These are phyloP conservation scores for Cheilosia variabilis DNA, from an alignment of 2,888 invertebrate genomes.

Conservation along the genomic window DNA sequence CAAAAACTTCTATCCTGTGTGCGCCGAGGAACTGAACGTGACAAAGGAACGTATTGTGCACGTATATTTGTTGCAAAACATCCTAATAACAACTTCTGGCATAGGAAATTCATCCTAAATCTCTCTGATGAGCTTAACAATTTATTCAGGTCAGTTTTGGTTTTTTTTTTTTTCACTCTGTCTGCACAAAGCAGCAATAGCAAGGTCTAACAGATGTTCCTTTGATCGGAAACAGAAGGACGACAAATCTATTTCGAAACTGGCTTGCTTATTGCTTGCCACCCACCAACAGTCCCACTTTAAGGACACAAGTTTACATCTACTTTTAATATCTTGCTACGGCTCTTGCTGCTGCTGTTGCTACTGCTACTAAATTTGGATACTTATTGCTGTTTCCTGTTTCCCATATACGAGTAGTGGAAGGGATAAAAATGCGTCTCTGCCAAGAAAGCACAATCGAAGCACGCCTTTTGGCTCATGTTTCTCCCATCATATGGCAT, in stretches of 20 bases:
- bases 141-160: slow-evolving; percentile 61
- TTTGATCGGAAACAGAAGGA: slow-evolving; percentile 68
- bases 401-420: neutral
- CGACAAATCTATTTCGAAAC: slow-evolving; percentile 73
- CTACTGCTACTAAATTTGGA: slow-evolving; percentile 66
- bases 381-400: slow-evolving; percentile 63
- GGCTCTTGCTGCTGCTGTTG: slow-evolving; percentile 43
- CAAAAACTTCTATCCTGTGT: slow-evolving; percentile 50
- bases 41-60: slow-evolving; percentile 69
- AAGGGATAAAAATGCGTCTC: slow-evolving; percentile 65
- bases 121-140: slow-evolving; percentile 74
- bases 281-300: slow-evolving; percentile 11
- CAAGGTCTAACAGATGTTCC: slow-evolving; percentile 71
- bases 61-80: slow-evolving; percentile 70
- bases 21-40: slow-evolving; percentile 51
- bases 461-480: slow-evolving; percentile 67
- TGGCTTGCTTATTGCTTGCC: slow-evolving; percentile 70
- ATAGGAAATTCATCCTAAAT: slow-evolving; percentile 63
- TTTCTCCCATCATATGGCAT: slow-evolving; percentile 73
- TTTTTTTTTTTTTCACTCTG: neutral
- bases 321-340: slow-evolving; percentile 71
- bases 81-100: slow-evolving; percentile 73
- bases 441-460: slow-evolving; percentile 71
- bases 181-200: slow-evolving; percentile 35
- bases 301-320: slow-evolving; percentile 73